These are phyloP conservation scores for Caenorhabditis tropicalis DNA, from an alignment of 1,140 invertebrate species.

Conservation along the genomic window DNA sequence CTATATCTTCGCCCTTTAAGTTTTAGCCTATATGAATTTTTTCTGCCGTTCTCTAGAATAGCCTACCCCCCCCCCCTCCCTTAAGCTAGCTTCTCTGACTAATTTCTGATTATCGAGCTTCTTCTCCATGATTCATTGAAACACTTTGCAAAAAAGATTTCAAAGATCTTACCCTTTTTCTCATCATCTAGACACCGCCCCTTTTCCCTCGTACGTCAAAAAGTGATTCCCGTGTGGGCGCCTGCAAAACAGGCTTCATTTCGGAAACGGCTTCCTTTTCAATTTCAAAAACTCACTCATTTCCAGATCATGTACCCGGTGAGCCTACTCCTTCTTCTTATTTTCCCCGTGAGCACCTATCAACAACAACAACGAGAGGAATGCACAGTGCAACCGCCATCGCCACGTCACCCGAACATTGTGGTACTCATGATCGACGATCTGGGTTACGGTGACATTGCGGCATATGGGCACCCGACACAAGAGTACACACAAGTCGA, in stretches of 20 bases:
- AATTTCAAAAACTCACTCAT: too few relatives aligned
- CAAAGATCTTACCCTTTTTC: neutral
- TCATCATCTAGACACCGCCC: neutral
- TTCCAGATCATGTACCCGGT: slow-evolving; percentile 36
- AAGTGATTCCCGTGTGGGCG: neutral
- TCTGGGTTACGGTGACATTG: slow-evolving; percentile 68
- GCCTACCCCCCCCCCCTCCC: too few relatives aligned
- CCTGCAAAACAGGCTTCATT: neutral
- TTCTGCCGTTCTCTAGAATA: too few relatives aligned
- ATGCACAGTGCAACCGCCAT: slow-evolving; percentile 49
- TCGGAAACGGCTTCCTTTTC: too few relatives aligned
- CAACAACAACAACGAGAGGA: neutral
- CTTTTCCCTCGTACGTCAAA: neutral
- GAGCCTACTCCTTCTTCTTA: neutral
- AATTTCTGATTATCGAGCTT: too few relatives aligned
- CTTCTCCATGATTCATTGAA: too few relatives aligned
- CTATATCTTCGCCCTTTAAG: too few relatives aligned
- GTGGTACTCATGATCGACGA: slow-evolving; percentile 70
- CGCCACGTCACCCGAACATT: slow-evolving; percentile 68
- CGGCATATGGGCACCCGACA: slow-evolving; percentile 69
- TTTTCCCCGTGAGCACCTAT: neutral
- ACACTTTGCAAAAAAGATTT: neutral
- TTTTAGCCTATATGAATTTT: too few relatives aligned
- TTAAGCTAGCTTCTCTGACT: too few relatives aligned
- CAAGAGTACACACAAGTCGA: slow-evolving; percentile 66